These are phyloP conservation scores for Erithacus rubecula DNA, from an alignment of 2,797 vertebrate genomes.

Conservation along the genomic window DNA sequence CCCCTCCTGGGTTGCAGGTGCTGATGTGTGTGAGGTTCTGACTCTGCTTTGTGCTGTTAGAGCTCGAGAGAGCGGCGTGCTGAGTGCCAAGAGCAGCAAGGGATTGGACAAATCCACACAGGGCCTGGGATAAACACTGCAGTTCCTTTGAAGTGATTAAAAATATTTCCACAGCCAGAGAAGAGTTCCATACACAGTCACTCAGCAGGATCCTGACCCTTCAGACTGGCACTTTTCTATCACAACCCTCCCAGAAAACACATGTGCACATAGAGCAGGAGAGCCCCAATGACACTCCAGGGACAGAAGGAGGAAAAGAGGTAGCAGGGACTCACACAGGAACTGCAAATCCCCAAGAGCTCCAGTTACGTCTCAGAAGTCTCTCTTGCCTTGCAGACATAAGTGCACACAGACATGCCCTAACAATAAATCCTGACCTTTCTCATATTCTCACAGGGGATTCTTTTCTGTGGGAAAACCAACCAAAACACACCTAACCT, in stretches of 20 bases:
- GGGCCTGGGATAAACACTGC: not conserved
- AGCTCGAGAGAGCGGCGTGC: not conserved
- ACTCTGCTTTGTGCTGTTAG: not conserved
- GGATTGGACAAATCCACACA: not conserved
- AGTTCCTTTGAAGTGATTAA: not conserved
- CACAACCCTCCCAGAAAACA: not conserved
- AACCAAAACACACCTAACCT: not conserved
- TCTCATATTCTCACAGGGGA: not conserved
- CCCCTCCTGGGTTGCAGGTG: not conserved
- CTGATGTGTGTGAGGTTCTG: not conserved
- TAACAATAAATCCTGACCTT: not conserved
- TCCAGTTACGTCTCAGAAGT: not conserved
- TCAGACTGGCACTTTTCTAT: not conserved
- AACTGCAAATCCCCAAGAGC: not conserved
- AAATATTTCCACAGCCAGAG: not conserved
- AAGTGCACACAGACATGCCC: not conserved
- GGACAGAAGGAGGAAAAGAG: not conserved
- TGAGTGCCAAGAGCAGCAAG: not conserved
- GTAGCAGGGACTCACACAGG: not conserved
- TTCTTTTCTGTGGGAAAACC: not conserved
- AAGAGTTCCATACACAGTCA: not conserved
- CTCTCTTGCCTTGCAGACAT: not conserved
- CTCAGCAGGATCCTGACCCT: not conserved
- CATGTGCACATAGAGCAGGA: fast-evolving
- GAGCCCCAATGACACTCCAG: not conserved